Conservation (phyloP, 2,797 vertebrate genomes). For the Diplodus puntazzo region DNA sequence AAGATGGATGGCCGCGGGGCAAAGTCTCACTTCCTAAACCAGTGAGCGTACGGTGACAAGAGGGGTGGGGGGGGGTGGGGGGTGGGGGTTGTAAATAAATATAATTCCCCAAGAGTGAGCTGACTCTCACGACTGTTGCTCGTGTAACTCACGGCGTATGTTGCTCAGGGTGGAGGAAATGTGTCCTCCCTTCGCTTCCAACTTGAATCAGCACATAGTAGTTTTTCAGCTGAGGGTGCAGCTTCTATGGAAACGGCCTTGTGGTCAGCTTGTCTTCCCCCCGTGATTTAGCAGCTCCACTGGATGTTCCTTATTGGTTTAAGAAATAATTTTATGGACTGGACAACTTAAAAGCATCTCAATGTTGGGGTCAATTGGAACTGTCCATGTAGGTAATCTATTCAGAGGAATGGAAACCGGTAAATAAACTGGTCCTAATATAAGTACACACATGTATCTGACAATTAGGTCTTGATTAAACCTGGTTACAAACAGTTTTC, state of each 20-base stretch:
- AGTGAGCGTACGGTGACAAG: conserved; percentile 40
- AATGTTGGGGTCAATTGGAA: conserved; percentile 45
- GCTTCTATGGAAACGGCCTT: conserved; percentile 82
- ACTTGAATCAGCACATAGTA: conserved; percentile 70
- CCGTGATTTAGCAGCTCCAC: conserved; percentile 70
- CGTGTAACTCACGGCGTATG: conserved; percentile 2
- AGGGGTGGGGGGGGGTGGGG: neutral
- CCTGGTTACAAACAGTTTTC: neutral
- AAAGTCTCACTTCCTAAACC: conserved; percentile 74
- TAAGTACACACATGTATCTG: conserved; percentile 10
- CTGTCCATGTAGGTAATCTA: conserved; percentile 41
- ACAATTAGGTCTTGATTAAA: neutral
- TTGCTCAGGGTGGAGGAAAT: conserved; percentile 44
- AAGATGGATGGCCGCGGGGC: conserved; percentile 78
- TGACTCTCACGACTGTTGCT: conserved; percentile 11
- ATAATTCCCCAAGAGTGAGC: conserved; percentile 21
- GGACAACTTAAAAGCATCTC: conserved; percentile 61
- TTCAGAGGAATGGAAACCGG: conserved; percentile 9
- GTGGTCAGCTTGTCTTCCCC: conserved; percentile 71
- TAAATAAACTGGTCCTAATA: neutral
- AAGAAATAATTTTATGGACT: conserved; percentile 71
- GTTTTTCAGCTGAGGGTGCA: conserved; percentile 83
- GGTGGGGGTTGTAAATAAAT: conserved; percentile 34
- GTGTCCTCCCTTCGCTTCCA: conserved; percentile 46
- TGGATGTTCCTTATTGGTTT: conserved; percentile 72